phyloP scores from a whole-genome alignment of 2,888 invertebrate genomes.

The Frankliniella fusca region DNA sequence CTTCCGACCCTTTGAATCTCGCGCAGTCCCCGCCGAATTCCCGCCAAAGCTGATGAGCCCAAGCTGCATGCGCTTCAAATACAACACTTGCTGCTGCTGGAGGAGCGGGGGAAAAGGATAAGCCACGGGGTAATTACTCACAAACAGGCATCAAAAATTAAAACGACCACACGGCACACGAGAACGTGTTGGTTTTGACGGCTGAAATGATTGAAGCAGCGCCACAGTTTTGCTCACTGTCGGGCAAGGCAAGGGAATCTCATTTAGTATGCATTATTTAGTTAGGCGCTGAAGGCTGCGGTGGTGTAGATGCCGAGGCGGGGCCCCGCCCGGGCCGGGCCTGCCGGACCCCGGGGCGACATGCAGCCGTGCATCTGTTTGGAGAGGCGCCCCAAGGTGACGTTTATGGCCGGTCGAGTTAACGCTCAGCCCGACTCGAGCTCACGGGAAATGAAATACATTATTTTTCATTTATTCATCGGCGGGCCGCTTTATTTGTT shows the following conservation, averaged over 20 bases:
- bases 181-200: not conserved
- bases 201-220: not conserved
- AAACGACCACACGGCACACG: not conserved
- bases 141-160: not conserved
- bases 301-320: not conserved
- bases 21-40: no score
- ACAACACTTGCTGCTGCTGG: not conserved
- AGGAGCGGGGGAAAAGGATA: not conserved
- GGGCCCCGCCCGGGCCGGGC: not conserved
- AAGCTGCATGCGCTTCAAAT: no score
- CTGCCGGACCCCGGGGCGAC: not conserved
- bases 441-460: no score
- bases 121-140: not conserved
- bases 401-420: not conserved
- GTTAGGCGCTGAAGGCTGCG: not conserved
- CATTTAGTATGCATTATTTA: conserved; percentile 11
- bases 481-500: no score
- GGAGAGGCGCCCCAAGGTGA: conserved; percentile 17
- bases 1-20: no score
- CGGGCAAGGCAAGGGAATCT: not conserved
- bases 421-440: no score
- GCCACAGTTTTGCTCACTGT: not conserved
- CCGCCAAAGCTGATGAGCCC: no score
- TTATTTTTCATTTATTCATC: no score
- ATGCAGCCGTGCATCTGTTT: not conserved